phyloP scores from a whole-genome alignment of 2,888 invertebrate species.

The Steinernema carpocapsae region DNA sequence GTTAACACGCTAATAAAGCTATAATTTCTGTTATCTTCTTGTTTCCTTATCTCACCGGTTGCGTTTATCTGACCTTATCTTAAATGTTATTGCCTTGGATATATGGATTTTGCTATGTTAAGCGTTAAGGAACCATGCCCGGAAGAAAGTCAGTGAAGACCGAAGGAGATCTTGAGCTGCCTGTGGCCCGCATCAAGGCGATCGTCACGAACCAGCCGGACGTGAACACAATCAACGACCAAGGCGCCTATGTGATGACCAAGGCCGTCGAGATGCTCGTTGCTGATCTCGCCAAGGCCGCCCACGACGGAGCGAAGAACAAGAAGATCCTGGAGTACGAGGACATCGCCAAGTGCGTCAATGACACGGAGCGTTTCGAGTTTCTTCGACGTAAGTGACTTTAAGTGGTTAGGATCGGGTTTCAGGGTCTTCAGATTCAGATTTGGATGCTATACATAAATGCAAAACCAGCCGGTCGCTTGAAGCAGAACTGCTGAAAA shows the following conservation, averaged over 20 bases:
- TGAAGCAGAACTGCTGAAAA: too few relatives aligned
- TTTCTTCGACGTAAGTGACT: neutral
- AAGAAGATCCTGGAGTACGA: neutral
- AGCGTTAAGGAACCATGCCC: neutral
- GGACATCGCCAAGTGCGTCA: neutral
- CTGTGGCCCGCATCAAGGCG: neutral
- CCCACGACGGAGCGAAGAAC: neutral
- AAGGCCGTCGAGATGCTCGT: constrained; percentile 42
- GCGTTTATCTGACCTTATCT: too few relatives aligned
- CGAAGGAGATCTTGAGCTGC: neutral
- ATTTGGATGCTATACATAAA: too few relatives aligned
- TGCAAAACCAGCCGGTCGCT: too few relatives aligned
- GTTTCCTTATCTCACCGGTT: too few relatives aligned
- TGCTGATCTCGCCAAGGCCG: neutral
- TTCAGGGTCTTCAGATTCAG: too few relatives aligned
- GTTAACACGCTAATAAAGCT: too few relatives aligned
- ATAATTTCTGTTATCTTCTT: too few relatives aligned
- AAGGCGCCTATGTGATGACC: constrained; percentile 47
- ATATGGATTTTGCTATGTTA: too few relatives aligned
- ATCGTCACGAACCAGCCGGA: constrained; percentile 43
- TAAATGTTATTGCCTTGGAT: too few relatives aligned
- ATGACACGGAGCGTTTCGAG: too few relatives aligned
- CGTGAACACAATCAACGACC: constrained; percentile 39
- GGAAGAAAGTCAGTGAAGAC: too few relatives aligned
- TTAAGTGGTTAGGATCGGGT: neutral